phyloP scores from a whole-genome alignment of 2,113 vertebrate species.

The Charadrius vociferus region DNA sequence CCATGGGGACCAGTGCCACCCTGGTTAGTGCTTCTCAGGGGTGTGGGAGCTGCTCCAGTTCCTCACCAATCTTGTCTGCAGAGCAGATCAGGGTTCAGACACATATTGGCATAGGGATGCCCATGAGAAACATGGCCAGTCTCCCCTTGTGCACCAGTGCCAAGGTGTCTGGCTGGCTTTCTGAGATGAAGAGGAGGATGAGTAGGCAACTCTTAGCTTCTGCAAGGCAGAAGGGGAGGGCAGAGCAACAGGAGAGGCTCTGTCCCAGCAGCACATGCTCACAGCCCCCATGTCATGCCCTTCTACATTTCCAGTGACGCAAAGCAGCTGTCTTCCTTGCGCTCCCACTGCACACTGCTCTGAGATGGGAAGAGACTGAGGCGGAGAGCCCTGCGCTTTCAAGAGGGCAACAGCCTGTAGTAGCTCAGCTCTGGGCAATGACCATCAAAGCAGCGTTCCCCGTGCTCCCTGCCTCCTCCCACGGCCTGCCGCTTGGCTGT shows the following conservation, averaged over 20 bases:
- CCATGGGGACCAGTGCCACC: not conserved
- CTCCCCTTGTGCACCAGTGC: not conserved
- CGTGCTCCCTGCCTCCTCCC: not conserved
- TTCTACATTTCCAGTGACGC: fast-evolving
- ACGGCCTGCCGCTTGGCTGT: not conserved
- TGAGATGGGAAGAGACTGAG: not conserved
- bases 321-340: not conserved
- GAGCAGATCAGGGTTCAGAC: not conserved
- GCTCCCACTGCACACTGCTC: not conserved
- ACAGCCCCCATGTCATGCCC: not conserved
- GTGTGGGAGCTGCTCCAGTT: not conserved
- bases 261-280: not conserved
- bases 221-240: not conserved
- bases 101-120: fast-evolving
- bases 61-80: not conserved
- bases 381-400: fast-evolving
- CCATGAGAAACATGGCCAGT: not conserved
- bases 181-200: not conserved
- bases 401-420: not conserved
- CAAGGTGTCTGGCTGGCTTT: not conserved
- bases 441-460: fast-evolving
- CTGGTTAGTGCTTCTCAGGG: not conserved
- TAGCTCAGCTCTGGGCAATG: not conserved
- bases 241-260: not conserved
- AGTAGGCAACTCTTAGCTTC: not conserved